A percentile compares a stretch with the other conserved stretches of the same genome.
These are phyloP conservation scores for Callocephalon fimbriatum DNA, from an alignment of 2,113 vertebrate species.

Conservation along the genomic window DNA sequence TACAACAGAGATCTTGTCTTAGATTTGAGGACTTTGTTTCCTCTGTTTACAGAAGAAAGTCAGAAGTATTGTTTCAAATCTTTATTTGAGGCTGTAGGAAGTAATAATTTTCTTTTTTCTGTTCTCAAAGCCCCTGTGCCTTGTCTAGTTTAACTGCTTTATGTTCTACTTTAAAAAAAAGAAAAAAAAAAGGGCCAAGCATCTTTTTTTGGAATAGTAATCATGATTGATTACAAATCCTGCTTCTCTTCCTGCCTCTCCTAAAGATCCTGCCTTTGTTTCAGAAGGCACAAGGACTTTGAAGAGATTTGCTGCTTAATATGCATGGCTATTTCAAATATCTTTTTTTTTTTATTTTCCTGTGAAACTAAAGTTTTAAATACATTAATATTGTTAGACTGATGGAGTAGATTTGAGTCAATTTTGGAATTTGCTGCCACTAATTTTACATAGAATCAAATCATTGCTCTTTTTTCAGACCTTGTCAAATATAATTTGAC, in stretches of 20 bases:
- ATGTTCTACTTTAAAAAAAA: neutral
- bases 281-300: neutral
- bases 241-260: neutral
- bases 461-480: neutral
- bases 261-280: neutral
- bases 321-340: neutral
- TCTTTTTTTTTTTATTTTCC: neutral
- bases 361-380: neutral
- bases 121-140: neutral
- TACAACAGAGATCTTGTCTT: neutral
- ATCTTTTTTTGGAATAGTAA: neutral
- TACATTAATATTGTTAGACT: neutral
- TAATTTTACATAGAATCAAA: neutral
- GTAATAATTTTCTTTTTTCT: neutral
- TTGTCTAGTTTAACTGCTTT: neutral
- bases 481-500: neutral
- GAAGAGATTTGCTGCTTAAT: neutral
- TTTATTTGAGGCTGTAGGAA: neutral
- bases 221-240: neutral
- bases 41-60: neutral
- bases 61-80: neutral
- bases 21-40: neutral
- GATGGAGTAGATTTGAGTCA: neutral
- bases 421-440: neutral
- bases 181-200: too few relatives aligned